Conservation (phyloP, 2,888 invertebrate genomes). For the Ceratothoa steindachneri region DNA sequence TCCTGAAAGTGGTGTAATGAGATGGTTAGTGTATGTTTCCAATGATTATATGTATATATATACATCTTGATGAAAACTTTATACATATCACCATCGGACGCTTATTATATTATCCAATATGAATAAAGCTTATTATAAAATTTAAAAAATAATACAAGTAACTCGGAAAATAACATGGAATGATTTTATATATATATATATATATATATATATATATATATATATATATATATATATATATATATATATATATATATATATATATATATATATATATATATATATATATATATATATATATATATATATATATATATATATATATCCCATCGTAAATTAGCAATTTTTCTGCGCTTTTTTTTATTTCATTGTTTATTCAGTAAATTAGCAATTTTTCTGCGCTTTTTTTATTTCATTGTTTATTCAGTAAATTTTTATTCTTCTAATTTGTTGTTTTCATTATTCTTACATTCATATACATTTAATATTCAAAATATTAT, state of each 20-base stretch:
- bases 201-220: not conserved
- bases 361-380: too few species aligned
- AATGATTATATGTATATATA: not conserved
- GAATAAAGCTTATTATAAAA: not conserved
- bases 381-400: too few species aligned
- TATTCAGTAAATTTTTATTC: too few species aligned
- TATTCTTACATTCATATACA: too few species aligned
- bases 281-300: too few species aligned
- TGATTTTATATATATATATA: not conserved
- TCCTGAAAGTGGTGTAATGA: not conserved
- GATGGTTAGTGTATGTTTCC: not conserved
- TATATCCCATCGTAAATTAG: too few species aligned
- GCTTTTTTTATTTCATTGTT: too few species aligned
- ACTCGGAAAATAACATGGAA: not conserved
- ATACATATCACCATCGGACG: not conserved
- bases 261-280: too few species aligned
- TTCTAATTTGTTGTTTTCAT: too few species aligned
- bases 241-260: constrained; percentile 5
- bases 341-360: too few species aligned
- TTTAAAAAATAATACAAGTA: not conserved
- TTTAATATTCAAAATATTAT: too few species aligned
- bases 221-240: constrained; percentile 11
- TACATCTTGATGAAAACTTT: not conserved
- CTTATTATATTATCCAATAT: not conserved
- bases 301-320: too few species aligned